Evolutionary conservation across 2,797 vertebrate species (phyloP).

Genomic region (Ctenosaura bakeri): DNA sequence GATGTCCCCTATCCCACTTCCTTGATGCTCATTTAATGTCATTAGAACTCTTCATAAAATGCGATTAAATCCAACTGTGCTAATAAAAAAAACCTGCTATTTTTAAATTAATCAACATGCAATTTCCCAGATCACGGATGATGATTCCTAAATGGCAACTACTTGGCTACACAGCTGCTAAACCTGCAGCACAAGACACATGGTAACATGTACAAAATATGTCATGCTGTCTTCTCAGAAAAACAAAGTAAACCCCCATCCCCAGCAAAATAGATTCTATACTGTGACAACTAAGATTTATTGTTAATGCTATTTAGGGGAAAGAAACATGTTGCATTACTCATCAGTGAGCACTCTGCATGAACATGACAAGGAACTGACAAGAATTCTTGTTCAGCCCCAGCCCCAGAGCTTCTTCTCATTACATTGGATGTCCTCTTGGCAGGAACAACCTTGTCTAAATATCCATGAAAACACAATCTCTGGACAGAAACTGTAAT

Average conservation of each 20-base stretch:
- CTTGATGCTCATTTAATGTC: background rate
- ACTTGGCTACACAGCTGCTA: background rate
- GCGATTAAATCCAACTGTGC: background rate
- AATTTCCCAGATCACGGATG: background rate
- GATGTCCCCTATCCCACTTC: background rate
- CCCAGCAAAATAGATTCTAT: background rate
- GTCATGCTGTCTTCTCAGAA: background rate
- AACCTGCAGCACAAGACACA: fast-evolving
- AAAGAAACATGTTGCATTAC: background rate
- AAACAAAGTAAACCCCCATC: slow-evolving; percentile 4
- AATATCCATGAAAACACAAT: slow-evolving; percentile 6
- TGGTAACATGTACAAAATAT: background rate
- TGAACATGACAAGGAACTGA: background rate
- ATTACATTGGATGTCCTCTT: background rate
- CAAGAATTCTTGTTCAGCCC: background rate
- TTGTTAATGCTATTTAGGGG: background rate
- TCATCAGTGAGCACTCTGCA: fast-evolving
- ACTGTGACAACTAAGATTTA: fast-evolving
- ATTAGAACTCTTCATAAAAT: background rate
- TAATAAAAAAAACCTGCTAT: background rate
- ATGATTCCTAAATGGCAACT: background rate
- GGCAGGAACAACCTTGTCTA: slow-evolving; percentile 1
- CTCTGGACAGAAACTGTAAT: background rate
- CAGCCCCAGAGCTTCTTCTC: background rate
- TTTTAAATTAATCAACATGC: too few relatives aligned